Evolutionary conservation across 2,888 invertebrate species (phyloP), one percentile per base, ranked within the genome.

Genomic region (Caenorhabditis becei): DNA sequence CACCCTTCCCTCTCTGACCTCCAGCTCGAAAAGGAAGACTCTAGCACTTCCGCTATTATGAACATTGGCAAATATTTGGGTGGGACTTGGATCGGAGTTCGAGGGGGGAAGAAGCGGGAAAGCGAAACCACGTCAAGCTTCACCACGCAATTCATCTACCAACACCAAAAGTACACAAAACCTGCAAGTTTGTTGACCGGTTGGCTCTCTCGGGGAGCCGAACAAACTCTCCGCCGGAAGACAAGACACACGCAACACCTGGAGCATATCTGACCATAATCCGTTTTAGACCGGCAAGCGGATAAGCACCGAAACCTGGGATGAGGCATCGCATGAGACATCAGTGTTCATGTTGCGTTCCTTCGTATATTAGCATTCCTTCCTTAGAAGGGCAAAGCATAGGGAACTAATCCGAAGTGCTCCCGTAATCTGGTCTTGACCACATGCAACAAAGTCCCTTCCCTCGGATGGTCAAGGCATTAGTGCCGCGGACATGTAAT

Each of bases 41-140:
- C 74, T 69, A 54, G 58, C 69, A 77, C 62, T 77, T 77, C 77
- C 77, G 77, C 77, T 77, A 69, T 69, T 67, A 69, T 77, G 77
- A 77, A 63, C 77, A 69, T 77, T 62, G 69, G 58, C 77, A 77
- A 77, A 77, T 77, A 77, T 77, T 77, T 77, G 77, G 51, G 59
- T 59, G 74, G 74, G 59, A 66, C 59, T 59, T 59, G 58, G 58
- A 58, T 58, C 41, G 65, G 49, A 74, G 63, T 74, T 63, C 54
- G 54, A 62, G 56, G 49, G 35, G 71, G 32, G 51, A 65, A 71
- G 62, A 61, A 71, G 62, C 71, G 54, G 56, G 66, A 72, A 65
- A 47, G 37, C 35, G 49, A 58, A 58, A 56, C 70, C 56, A 74
- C 74, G 74, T 74, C 74, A 72, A 65, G 72, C 72, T 32, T 26